phyloP scores from a whole-genome alignment of 1,140 invertebrate species.

The Papilio machaon region DNA sequence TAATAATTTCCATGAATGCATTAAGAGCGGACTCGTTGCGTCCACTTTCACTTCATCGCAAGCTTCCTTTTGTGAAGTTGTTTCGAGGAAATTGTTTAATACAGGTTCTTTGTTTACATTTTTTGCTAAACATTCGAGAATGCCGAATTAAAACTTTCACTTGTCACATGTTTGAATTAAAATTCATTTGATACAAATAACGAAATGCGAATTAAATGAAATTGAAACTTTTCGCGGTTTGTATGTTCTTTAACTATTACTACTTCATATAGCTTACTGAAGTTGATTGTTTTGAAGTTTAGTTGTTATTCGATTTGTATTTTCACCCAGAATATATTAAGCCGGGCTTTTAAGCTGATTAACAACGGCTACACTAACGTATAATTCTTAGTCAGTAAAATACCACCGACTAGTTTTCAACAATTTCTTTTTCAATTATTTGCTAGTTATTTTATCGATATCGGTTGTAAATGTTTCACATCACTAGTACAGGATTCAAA shows the following conservation, averaged over 20 bases:
- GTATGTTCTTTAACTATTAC: background rate
- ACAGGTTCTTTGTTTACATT: constrained; percentile 33
- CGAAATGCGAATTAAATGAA: background rate
- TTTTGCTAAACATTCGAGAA: background rate
- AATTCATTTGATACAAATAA: background rate
- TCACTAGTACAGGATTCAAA: constrained; percentile 37
- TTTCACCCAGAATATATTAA: background rate
- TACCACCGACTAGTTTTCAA: too few species aligned
- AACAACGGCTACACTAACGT: too few species aligned
- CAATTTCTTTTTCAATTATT: background rate
- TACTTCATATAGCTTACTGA: background rate
- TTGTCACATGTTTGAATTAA: background rate
- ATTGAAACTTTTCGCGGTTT: background rate
- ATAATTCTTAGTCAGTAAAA: too few species aligned
- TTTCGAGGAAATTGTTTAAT: constrained; percentile 14
- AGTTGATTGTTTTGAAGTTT: background rate
- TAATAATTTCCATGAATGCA: constrained; percentile 18
- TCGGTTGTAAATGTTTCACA: constrained; percentile 3
- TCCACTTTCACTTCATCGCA: constrained; percentile 27
- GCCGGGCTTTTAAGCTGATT: too few species aligned
- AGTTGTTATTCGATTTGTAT: background rate
- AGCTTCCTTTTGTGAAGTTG: constrained; percentile 18
- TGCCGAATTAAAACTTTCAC: background rate
- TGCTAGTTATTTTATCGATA: constrained; percentile 27
- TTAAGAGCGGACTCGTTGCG: constrained; percentile 23